These are phyloP conservation scores for Alloscopus bannaensis DNA, from an alignment of 2,888 invertebrate species.

Conservation along the genomic window DNA sequence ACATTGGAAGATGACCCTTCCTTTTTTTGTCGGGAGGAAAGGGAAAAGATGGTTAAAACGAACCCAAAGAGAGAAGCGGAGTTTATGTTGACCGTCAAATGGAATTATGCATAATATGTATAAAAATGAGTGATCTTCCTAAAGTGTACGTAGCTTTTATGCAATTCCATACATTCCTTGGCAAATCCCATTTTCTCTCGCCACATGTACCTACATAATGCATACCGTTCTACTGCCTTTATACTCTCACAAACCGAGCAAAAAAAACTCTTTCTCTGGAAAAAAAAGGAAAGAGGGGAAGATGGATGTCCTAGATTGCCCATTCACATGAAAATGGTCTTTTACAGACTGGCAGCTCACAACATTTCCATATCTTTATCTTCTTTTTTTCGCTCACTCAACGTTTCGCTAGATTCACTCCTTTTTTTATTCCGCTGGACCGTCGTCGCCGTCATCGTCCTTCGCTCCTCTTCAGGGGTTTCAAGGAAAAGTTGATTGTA, in stretches of 20 bases:
- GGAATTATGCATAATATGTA: conserved; percentile 44
- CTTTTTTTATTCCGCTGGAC: no score
- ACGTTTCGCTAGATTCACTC: no score
- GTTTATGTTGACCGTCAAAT: conserved; percentile 38
- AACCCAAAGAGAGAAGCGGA: conserved; percentile 6
- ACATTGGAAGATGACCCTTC: conserved; percentile 37
- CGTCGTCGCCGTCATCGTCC: no score
- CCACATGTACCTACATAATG: no score
- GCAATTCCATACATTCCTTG: no score
- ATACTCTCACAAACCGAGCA: background rate
- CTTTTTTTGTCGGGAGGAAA: conserved; percentile 7
- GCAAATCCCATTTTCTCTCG: no score
- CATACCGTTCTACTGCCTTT: no score
- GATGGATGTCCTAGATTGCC: conserved; percentile 54
- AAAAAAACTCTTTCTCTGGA: background rate
- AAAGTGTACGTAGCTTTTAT: background rate
- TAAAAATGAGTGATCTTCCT: conserved; percentile 25
- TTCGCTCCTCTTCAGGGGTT: no score
- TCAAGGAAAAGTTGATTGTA: conserved; percentile 24
- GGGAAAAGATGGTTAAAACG: no score
- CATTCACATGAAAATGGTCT: conserved; percentile 40
- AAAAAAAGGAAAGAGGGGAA: background rate
- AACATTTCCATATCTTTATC: background rate
- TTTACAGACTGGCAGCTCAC: background rate
- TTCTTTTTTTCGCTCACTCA: no score